Evolutionary conservation across 1,140 invertebrate genomes (phyloP), one percentile per base, ranked within the genome.

Genomic region (Sinella curviseta): DNA sequence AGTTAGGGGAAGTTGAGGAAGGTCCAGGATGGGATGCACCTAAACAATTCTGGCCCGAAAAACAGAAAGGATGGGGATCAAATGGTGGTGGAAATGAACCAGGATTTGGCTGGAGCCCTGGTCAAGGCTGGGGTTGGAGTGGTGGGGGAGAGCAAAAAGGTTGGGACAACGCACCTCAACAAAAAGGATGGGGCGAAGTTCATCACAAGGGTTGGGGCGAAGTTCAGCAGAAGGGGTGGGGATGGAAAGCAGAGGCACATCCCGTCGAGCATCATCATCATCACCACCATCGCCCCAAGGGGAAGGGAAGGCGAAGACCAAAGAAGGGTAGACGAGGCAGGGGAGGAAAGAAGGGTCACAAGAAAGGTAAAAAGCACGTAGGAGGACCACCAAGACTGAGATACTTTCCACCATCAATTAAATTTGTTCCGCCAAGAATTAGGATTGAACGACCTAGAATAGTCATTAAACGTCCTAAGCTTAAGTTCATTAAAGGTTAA

Each of bases 51-150:
- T 55, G 33, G 24, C 34, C 77, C 1, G 34, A 67, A 0, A 54
- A 78, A 39, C 55, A 30, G 1, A 31, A 75, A 12, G 77, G 77
- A 0, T 78, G 77, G 77, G 77, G 77, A 3, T n/a, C n/a, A n/a
- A n/a, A n/a, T n/a, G n/a, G n/a, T n/a, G n/a, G 65, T 55, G 77
- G 33, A 65, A 2, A 17, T 60, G 0, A 24, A 55, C 2, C 20
- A 78, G 48, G 26, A 17, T n/a, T n/a, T 16, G 57, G 57, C 4
- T 70, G 65, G 65, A 24, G 31, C 4, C 26, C 65, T 31, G 28
- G 2, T 1, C 8, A 70, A 30, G 65, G 65, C 12, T 70, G 65
- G 65, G 65, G 65, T 1, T 70, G 65, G 65, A 3, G 31, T 8
- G 35, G 54, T 20, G 16, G 28, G 31, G 36, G 48, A 0, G 26